Percentiles rank a stretch among this genome's conserved stretches.
These are phyloP conservation scores for Hippocampus kuda DNA, from an alignment of 2,797 vertebrate species.

Conservation along the genomic window DNA sequence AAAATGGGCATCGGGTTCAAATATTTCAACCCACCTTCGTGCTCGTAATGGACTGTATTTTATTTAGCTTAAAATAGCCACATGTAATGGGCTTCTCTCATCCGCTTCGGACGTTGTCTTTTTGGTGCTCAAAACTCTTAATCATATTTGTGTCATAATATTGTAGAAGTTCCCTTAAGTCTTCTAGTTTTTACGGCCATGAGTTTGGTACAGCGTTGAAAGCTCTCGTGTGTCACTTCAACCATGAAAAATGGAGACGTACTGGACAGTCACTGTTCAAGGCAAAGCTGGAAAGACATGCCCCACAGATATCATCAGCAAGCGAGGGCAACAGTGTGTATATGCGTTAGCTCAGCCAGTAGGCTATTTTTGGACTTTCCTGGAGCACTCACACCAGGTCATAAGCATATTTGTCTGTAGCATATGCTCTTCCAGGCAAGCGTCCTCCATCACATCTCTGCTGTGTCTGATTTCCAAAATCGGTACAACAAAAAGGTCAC, in stretches of 20 bases:
- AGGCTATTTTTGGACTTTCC: slow-evolving; percentile 33
- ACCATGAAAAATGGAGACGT: not conserved
- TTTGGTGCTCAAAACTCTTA: not conserved
- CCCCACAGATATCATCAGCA: slow-evolving; percentile 13
- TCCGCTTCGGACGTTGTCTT: not conserved
- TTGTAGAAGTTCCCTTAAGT: not conserved
- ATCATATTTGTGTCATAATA: not conserved
- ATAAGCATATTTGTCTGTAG: slow-evolving; percentile 28
- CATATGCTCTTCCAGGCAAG: slow-evolving; percentile 7
- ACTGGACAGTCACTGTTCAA: not conserved
- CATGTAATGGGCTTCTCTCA: not conserved
- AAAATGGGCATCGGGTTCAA: not conserved
- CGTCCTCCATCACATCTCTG: not conserved
- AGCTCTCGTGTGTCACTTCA: not conserved
- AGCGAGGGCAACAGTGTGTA: not conserved
- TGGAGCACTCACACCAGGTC: slow-evolving; percentile 11
- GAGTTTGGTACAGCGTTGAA: not conserved
- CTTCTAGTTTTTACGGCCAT: not conserved
- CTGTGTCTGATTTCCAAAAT: slow-evolving; percentile 13
- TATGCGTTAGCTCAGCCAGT: slow-evolving; percentile 29
- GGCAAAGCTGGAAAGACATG: slow-evolving; percentile 10
- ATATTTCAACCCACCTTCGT: not conserved
- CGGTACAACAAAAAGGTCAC: slow-evolving; percentile 17
- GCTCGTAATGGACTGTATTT: no score
- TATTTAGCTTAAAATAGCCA: not conserved